Conservation (phyloP, 2,113 vertebrate genomes). For the Galeopterus variegatus region DNA sequence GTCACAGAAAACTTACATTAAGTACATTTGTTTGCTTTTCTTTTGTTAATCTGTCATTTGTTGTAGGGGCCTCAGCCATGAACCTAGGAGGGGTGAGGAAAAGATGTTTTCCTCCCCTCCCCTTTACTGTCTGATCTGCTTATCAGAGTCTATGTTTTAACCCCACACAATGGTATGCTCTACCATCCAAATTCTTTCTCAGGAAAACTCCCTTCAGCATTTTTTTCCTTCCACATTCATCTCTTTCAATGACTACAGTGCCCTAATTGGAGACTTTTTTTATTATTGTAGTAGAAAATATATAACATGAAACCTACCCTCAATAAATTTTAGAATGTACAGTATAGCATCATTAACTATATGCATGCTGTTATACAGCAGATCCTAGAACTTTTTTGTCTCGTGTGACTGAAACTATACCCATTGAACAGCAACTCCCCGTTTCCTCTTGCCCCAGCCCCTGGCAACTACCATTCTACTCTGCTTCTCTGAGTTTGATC, state of each 20-base stretch:
- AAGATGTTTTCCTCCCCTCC: neutral
- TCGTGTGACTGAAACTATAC: neutral
- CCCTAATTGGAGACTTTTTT: neutral
- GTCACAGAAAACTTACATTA: neutral
- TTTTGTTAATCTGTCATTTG: neutral
- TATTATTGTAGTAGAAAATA: neutral
- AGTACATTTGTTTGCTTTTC: neutral
- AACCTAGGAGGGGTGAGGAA: neutral
- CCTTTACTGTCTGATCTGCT: neutral
- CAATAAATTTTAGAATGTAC: neutral
- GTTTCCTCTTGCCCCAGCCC: neutral
- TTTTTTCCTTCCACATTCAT: neutral
- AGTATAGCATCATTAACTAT: neutral
- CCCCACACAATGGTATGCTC: neutral
- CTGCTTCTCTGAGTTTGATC: neutral
- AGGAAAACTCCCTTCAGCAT: neutral
- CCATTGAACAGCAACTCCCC: neutral
- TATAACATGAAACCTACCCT: neutral
- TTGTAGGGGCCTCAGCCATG: neutral
- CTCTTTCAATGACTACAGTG: neutral
- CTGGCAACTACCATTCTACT: neutral
- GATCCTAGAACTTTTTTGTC: neutral
- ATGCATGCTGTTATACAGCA: too few species aligned
- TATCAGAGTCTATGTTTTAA: neutral
- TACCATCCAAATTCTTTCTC: neutral